phyloP scores from a whole-genome alignment of 2,888 invertebrate genomes.

The Lymantria dispar region DNA sequence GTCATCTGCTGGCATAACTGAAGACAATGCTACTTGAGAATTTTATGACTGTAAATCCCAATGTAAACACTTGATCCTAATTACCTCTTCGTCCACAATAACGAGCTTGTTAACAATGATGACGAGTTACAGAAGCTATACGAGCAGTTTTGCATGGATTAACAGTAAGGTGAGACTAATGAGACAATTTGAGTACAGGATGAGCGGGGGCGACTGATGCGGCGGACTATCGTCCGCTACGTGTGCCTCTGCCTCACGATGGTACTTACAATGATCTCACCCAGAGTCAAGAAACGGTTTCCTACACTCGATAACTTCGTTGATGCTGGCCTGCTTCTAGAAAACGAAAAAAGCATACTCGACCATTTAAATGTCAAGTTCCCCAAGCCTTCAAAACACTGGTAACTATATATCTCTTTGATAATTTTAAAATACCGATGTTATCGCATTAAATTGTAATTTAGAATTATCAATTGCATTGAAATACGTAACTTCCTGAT shows the following conservation, averaged over 20 bases:
- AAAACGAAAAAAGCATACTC: slow-evolving; percentile 91
- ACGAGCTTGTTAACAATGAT: no score
- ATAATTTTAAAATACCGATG: background rate
- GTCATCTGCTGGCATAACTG: no score
- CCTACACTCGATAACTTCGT: slow-evolving; percentile 92
- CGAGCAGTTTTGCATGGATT: background rate
- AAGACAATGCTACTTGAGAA: no score
- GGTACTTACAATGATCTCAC: slow-evolving; percentile 93
- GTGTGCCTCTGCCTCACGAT: slow-evolving; percentile 93
- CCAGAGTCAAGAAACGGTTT: slow-evolving; percentile 94
- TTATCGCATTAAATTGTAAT: background rate
- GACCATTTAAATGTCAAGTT: slow-evolving; percentile 90
- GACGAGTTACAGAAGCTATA: background rate
- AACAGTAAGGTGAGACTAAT: slow-evolving; percentile 21
- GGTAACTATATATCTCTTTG: slow-evolving; percentile 69
- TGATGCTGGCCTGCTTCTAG: slow-evolving; percentile 91
- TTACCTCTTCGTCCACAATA: no score
- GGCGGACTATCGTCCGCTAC: slow-evolving; percentile 91
- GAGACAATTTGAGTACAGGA: slow-evolving; percentile 76
- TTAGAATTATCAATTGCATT: slow-evolving; percentile 3
- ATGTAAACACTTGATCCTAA: no score
- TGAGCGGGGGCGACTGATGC: slow-evolving; percentile 91
- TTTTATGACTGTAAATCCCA: no score
- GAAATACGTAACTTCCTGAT: slow-evolving; percentile 11
- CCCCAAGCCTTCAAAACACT: slow-evolving; percentile 93